These are phyloP conservation scores for Emys orbicularis DNA, from an alignment of 2,797 vertebrate species.

Conservation along the genomic window DNA sequence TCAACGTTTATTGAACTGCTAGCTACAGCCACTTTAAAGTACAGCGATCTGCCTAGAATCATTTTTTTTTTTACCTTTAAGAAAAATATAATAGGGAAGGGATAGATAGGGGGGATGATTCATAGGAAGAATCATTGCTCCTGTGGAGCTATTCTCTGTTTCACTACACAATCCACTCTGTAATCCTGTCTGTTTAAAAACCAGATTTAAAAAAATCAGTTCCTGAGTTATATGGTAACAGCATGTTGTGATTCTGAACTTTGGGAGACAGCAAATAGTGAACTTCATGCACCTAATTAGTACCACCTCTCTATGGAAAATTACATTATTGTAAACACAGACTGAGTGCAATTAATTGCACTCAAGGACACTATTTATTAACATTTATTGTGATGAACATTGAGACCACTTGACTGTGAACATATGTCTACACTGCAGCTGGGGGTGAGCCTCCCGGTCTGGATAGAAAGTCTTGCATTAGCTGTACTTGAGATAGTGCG, in stretches of 20 bases:
- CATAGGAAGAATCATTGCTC: constrained; percentile 45
- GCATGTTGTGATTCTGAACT: background rate
- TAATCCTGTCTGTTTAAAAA: constrained; percentile 57
- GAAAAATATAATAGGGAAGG: background rate
- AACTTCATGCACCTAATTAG: constrained; percentile 25
- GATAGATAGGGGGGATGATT: constrained; percentile 3
- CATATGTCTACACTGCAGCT: background rate
- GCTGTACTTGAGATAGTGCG: background rate
- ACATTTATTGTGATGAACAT: constrained; percentile 8
- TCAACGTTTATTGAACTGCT: constrained; percentile 43
- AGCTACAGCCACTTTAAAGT: constrained; percentile 45
- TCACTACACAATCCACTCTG: constrained; percentile 32
- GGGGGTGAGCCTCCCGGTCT: background rate
- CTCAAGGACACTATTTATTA: constrained; percentile 17
- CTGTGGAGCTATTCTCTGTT: constrained; percentile 60
- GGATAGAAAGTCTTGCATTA: background rate
- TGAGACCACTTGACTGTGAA: background rate
- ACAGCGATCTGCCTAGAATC: background rate
- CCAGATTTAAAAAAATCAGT: constrained; percentile 34
- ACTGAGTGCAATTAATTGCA: constrained; percentile 9
- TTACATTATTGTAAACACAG: constrained; percentile 41
- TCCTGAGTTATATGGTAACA: constrained; percentile 48
- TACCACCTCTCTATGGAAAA: constrained; percentile 49
- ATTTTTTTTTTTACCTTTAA: background rate
- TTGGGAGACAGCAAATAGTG: constrained; percentile 52